Conservation (phyloP, 2,113 vertebrate species). For the Hemichromis elongatus region DNA sequence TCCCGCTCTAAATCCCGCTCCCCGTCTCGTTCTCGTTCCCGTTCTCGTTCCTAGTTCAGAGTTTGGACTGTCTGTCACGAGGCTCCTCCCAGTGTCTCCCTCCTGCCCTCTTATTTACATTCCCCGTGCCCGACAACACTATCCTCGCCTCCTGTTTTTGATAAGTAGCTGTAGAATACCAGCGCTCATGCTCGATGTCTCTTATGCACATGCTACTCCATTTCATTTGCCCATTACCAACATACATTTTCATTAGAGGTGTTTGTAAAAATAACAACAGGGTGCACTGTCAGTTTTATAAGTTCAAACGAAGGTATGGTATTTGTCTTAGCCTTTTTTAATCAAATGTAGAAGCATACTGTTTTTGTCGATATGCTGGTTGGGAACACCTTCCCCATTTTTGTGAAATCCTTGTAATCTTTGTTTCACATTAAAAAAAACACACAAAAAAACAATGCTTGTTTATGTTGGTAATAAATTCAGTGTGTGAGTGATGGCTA, state of each 20-base stretch:
- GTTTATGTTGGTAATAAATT: background rate
- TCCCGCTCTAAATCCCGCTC: slow-evolving; percentile 56
- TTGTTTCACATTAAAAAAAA: slow-evolving; percentile 60
- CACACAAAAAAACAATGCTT: slow-evolving; percentile 7
- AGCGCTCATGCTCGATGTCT: slow-evolving; percentile 14
- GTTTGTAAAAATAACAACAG: slow-evolving; percentile 36
- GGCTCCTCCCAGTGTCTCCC: background rate
- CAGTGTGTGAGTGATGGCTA: background rate
- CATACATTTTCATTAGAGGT: slow-evolving; percentile 34
- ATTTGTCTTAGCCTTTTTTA: slow-evolving; percentile 49
- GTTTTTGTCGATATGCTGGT: slow-evolving; percentile 17
- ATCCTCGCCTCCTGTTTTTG: slow-evolving; percentile 30
- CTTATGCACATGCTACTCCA: slow-evolving; percentile 33
- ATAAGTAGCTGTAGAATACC: slow-evolving; percentile 55
- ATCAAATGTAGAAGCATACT: slow-evolving; percentile 34
- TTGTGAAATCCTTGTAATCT: slow-evolving; percentile 46
- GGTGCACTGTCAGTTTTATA: slow-evolving; percentile 56
- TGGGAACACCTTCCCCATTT: background rate
- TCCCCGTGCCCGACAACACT: slow-evolving; percentile 9
- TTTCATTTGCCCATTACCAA: slow-evolving; percentile 38
- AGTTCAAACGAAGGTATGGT: slow-evolving; percentile 35
- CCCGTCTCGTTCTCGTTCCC: slow-evolving; percentile 56
- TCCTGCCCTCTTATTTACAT: slow-evolving; percentile 21
- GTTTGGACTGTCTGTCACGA: slow-evolving; percentile 32
- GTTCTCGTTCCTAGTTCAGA: slow-evolving; percentile 53